phyloP scores from a whole-genome alignment of 2,113 vertebrate genomes.

The Enhydra lutris region DNA sequence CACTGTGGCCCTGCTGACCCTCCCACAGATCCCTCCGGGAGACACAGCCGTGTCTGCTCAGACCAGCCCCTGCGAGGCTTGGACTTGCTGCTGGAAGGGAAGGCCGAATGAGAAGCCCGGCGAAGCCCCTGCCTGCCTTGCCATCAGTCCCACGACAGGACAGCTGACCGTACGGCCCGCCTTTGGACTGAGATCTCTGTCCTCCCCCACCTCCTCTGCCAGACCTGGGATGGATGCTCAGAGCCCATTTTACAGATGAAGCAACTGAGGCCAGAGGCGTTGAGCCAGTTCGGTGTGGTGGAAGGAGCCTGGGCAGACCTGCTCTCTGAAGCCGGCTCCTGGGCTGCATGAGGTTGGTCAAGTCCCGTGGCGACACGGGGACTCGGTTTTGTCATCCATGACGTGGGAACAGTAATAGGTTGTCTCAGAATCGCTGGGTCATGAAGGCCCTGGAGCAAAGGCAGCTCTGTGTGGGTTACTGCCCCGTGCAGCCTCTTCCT shows the following conservation, averaged over 20 bases:
- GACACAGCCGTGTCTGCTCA: neutral
- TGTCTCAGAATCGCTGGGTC: neutral
- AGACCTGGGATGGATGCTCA: neutral
- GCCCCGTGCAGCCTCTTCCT: neutral
- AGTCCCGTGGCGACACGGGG: neutral
- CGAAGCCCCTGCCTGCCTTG: neutral
- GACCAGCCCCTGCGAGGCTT: neutral
- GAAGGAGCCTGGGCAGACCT: neutral
- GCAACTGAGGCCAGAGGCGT: neutral
- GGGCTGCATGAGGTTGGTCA: rapidly evolving
- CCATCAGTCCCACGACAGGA: neutral
- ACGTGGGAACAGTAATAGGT: neutral
- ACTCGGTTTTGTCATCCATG: neutral
- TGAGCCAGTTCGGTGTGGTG: neutral
- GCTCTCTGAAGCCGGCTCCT: neutral
- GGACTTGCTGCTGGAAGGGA: neutral
- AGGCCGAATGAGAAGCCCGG: neutral
- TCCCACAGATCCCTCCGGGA: neutral
- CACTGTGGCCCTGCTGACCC: neutral
- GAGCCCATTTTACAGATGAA: neutral
- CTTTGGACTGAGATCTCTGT: neutral
- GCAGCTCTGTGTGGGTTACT: neutral
- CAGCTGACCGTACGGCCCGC: neutral
- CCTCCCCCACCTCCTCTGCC: neutral
- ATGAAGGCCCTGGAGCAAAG: neutral